Base-by-base conservation (phyloP, 64 coral and sea anemone species). In the Catalaphyllia jardinei region DNA sequence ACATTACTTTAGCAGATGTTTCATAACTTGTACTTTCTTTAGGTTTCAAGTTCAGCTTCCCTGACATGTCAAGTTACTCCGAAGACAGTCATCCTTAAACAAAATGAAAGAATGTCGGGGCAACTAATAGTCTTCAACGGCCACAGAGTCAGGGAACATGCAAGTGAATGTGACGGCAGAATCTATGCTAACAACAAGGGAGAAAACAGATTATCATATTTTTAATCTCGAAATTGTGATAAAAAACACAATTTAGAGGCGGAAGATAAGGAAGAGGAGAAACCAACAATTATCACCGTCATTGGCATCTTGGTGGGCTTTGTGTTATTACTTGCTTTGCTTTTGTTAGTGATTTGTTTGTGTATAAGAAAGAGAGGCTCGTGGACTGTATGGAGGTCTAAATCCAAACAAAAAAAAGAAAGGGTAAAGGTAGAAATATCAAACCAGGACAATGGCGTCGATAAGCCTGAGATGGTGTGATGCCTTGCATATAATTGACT, bases 381-480 rank as follows among this genome's bases (percentile, higher is more conserved):
- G 10, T 85, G 81, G 81, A 85, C 20, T 46, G 81, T 85, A 6
- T 85, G 81, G 81, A 71, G 52, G 31, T n/a, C 31, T 13, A 71
- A 85, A 85, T 42, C 79, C 10, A 64, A 63, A 9, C 20, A 27
- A 49, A 28, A 38, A 50, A 14, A 22, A 67, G 31, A 39, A 85
- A 71, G 35, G 35, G 81, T 65, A 17, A 33, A 46, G 10, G 80
- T 65, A 31, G 33, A 83, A 42, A 42, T 63, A 18, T 30, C 60
- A 39, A 83, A 63, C 9, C 31, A 28, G 39, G 60, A 65, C 38
- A 30, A 31, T 19, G 25, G 24, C 54, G 76, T 55, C 18, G 49
- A 55, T 10, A 79, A 79, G 55, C n/a, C 76, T 57, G 76, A 79
- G 50, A 79, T 79, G 50, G 76, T 79, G 8, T 79, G 76, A 79